Evolutionary conservation across 2,113 vertebrate genomes (phyloP).

Genomic region (Lethenteron reissneri): DNA sequence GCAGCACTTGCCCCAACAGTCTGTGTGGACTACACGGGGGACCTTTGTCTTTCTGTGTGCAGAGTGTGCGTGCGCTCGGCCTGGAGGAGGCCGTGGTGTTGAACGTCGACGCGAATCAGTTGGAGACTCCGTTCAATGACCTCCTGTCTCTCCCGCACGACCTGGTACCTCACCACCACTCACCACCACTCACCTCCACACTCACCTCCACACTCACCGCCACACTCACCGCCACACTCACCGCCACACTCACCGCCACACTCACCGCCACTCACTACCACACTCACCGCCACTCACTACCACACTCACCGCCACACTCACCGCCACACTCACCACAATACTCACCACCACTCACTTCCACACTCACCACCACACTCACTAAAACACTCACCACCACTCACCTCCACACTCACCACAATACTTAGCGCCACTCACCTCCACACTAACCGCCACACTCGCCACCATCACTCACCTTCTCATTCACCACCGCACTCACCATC

Average conservation of each 20-base stretch:
- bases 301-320: constrained; percentile 8
- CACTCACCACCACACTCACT: not conserved
- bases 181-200: not conserved
- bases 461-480: no score
- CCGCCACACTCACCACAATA: not conserved
- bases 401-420: not conserved
- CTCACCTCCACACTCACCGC: no score
- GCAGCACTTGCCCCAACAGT: no score
- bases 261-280: constrained; percentile 7
- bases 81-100: constrained; percentile 51
- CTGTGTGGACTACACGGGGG: no score
- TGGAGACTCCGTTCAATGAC: constrained; percentile 81
- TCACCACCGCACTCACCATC: no score
- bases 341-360: no score
- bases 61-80: constrained; percentile 74
- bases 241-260: constrained; percentile 7
- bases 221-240: not conserved
- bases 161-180: constrained; percentile 40
- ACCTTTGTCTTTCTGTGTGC: constrained; percentile 8
- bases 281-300: constrained; percentile 10
- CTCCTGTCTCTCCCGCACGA: constrained; percentile 82
- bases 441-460: no score
- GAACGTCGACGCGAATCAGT: constrained; percentile 89
- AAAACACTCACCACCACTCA: not conserved
- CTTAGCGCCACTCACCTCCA: not conserved